Evolutionary conservation across 2,888 invertebrate genomes (phyloP).

Genomic region (Lasioglossum figueresi): DNA sequence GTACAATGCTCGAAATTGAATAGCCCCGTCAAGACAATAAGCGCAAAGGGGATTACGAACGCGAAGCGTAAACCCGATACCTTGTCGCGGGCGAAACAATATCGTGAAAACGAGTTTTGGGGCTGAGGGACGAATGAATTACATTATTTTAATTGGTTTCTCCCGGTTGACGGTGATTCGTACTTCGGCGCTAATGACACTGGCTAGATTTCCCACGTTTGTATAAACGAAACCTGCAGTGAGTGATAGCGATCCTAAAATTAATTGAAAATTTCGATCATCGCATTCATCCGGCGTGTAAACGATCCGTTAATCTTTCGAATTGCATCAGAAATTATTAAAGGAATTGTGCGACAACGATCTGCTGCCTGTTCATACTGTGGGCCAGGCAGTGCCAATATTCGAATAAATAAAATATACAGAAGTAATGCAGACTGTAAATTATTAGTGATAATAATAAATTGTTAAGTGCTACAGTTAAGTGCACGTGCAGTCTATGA

Average conservation of each 20-base stretch:
- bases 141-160: conserved; percentile 69
- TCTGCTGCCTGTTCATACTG: neutral
- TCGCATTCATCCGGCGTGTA: conserved; percentile 26
- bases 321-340: neutral
- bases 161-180: conserved; percentile 25
- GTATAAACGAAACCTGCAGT: conserved; percentile 47
- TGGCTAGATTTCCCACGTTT: conserved; percentile 50
- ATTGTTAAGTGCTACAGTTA: no score
- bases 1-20: conserved; percentile 21
- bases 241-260: conserved; percentile 16
- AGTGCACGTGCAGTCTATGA: neutral
- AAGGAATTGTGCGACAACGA: neutral
- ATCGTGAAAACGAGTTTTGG: conserved; percentile 42
- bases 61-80: neutral
- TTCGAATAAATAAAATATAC: neutral
- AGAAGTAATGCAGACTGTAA: no score
- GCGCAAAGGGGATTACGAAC: conserved; percentile 27
- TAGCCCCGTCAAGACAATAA: conserved; percentile 23
- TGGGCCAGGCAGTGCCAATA: neutral
- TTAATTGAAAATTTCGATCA: conserved; percentile 53
- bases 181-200: conserved; percentile 41
- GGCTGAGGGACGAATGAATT: conserved; percentile 49
- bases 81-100: neutral
- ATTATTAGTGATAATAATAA: no score
- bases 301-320: conserved; percentile 38